Evolutionary conservation across 1,140 invertebrate genomes (phyloP), one percentile per base, ranked within the genome.

Genomic region (Ctenoplectra terminalis): DNA sequence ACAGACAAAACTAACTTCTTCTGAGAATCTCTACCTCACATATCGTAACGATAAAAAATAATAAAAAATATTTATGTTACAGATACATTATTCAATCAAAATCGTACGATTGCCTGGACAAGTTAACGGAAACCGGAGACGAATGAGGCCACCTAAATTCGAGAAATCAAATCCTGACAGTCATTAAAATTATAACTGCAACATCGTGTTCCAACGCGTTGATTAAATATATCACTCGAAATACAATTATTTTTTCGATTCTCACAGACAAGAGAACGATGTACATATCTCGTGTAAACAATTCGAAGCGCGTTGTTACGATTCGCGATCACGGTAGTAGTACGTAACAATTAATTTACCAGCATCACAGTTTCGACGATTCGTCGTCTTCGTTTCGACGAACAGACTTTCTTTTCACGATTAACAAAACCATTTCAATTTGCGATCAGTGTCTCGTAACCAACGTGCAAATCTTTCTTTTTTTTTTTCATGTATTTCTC

Each of bases 41-140:
- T 52, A 52, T 11, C 26, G 4, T 46, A 31, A 20, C 82, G 15
- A 52, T 63, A 76, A 82, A 1, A n/a, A n/a, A n/a, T 9, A 40
- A 31, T 8, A 50, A 43, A 34, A 9, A 4, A 6, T 29, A 34
- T 31, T 74, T 85, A 23, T 67, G 52, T 88, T 92, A 34, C 88
- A 93, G 92, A 64, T 91, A 83, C 46, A 86, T 91, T 20, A 80
- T 86, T 60, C 92, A 91, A 73, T 92, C 91, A 1, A 92, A 92
- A 54, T 93, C 92, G 9, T 92, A 91, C 81, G 91, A 93, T 82
- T 91, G 89, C 75, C 86, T 93, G 40, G 88, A 91, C 50, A 89
- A 91, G 83, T 75, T 93, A 64, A 81, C 87, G 34, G 91, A 92
- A 46, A 83, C 87, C 46, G 72, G 83, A 58, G 90, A 89, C 63